Conservation (phyloP, 2,797 vertebrate species). For the Paedocypris micromegethes region DNA sequence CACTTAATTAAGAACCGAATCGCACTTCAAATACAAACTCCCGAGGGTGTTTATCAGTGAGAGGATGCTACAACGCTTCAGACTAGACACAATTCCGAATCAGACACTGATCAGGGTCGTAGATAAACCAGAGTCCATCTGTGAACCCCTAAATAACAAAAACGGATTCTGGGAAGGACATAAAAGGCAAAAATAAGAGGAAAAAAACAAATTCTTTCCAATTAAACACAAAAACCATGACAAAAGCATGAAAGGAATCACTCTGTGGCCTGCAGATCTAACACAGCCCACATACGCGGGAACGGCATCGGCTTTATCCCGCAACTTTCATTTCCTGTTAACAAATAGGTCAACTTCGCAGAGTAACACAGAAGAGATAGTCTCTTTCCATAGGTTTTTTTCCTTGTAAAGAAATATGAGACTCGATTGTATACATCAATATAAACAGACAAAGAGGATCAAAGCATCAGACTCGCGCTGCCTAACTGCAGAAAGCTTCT, state of each 20-base stretch:
- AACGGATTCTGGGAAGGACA: slow-evolving; percentile 25
- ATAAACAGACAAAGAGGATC: slow-evolving; percentile 46
- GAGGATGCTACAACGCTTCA: not conserved
- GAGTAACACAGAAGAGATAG: slow-evolving; percentile 17
- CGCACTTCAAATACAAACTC: slow-evolving; percentile 44
- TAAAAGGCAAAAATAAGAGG: slow-evolving; percentile 24
- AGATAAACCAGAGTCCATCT: not conserved
- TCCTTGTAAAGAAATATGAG: slow-evolving; percentile 8
- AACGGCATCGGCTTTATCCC: slow-evolving; percentile 15
- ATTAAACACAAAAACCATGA: slow-evolving; percentile 23
- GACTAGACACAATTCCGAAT: slow-evolving; percentile 14
- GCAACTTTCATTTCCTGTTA: slow-evolving; percentile 19
- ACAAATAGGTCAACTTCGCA: slow-evolving; percentile 19
- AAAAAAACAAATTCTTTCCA: slow-evolving; percentile 19
- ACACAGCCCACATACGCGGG: slow-evolving; percentile 4
- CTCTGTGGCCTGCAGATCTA: slow-evolving; percentile 23
- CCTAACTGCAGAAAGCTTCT: slow-evolving; percentile 42
- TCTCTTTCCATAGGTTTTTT: slow-evolving; percentile 12
- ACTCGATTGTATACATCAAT: slow-evolving; percentile 35
- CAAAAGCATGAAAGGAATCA: slow-evolving; percentile 28
- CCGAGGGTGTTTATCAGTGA: slow-evolving; percentile 10
- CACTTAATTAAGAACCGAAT: slow-evolving; percentile 69
- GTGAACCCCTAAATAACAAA: slow-evolving; percentile 4
- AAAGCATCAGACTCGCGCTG: slow-evolving; percentile 42
- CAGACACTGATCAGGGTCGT: not conserved